A percentile compares a stretch with the other conserved stretches of the same genome.
These are phyloP conservation scores for Parochlus steinenii DNA, from an alignment of 2,888 invertebrate species.

Conservation along the genomic window DNA sequence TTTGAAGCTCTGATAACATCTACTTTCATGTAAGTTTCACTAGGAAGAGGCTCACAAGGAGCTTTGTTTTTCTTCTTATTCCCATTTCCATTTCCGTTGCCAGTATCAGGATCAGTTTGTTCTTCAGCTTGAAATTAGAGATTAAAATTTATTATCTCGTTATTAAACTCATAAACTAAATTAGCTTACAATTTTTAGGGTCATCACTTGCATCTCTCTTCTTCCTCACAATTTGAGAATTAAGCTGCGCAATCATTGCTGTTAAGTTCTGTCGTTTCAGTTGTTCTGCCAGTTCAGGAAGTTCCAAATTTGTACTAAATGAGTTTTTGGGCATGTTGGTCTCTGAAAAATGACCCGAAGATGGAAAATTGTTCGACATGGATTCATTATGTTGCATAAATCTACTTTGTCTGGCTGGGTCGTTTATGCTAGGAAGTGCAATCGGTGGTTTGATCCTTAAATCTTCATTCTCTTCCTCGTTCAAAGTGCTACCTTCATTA, in stretches of 20 bases:
- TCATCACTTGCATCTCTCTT: conserved; percentile 15
- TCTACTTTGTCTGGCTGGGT: neutral
- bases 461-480: conserved; percentile 15
- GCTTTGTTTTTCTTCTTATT: conserved; percentile 28
- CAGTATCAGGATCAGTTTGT: conserved; percentile 11
- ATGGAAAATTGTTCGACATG: conserved; percentile 6
- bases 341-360: no score
- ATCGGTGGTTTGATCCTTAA: conserved; percentile 15
- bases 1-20: conserved; percentile 54
- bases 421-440: conserved; percentile 20
- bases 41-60: conserved; percentile 49
- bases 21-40: conserved; percentile 47
- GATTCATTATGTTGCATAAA: neutral
- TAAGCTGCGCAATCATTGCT: conserved; percentile 23
- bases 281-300: conserved; percentile 1
- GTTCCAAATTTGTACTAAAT: neutral
- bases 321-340: neutral
- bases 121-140: conserved; percentile 6
- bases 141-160: no score
- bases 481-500: conserved; percentile 16
- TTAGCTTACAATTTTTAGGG: no score
- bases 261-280: no score
- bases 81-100: conserved; percentile 13
- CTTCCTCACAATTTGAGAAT: conserved; percentile 23
- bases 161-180: no score